These are phyloP conservation scores for Phoenicopterus ruber DNA, from an alignment of 2,113 vertebrate genomes.

Conservation along the genomic window DNA sequence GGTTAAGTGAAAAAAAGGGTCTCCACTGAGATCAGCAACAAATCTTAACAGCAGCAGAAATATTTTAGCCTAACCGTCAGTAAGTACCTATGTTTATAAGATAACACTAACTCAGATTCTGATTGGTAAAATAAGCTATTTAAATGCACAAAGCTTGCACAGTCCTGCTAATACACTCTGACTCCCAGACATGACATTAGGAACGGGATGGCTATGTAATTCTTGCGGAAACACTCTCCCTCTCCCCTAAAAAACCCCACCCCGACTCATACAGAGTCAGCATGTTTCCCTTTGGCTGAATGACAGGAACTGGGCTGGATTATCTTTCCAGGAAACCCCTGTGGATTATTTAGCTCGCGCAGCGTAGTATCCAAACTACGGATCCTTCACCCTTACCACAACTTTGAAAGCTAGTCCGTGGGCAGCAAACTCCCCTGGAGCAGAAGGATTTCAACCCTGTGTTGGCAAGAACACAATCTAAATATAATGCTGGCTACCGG, in stretches of 20 bases:
- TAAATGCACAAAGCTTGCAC: neutral
- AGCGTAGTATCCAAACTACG: neutral
- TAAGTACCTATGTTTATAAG: neutral
- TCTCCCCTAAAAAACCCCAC: neutral
- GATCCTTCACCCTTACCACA: neutral
- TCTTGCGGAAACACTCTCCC: neutral
- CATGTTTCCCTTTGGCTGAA: neutral
- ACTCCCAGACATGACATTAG: neutral
- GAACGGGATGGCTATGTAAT: neutral
- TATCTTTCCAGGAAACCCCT: neutral
- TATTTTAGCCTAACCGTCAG: neutral
- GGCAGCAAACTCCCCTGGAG: neutral
- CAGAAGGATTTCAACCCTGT: neutral
- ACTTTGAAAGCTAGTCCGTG: neutral
- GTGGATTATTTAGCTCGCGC: neutral
- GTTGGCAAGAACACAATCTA: neutral
- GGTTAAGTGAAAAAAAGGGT: neutral
- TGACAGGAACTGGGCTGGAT: neutral
- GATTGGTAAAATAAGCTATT: neutral
- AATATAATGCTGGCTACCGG: rapidly evolving
- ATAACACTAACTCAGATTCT: neutral
- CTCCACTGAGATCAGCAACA: neutral
- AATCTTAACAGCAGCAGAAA: neutral
- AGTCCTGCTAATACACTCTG: neutral
- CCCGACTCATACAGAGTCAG: neutral